These are phyloP conservation scores for Pterocles orientalis DNA, from an alignment of 2,113 vertebrate species.

Conservation along the genomic window DNA sequence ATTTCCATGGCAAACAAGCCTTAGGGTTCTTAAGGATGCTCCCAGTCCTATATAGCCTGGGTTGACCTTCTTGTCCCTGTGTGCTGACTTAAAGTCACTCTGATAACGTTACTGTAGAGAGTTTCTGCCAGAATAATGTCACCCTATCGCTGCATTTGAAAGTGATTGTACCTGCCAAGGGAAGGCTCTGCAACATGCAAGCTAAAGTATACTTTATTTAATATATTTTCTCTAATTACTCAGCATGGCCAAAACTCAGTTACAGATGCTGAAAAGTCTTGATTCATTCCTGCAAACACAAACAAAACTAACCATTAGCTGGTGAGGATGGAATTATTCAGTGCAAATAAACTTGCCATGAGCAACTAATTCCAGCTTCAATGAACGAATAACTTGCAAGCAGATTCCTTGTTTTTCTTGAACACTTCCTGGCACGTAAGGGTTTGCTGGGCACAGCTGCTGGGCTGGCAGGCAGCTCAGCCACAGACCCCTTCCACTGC, in stretches of 20 bases:
- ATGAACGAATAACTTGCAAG: neutral
- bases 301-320: accelerated
- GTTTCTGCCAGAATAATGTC: neutral
- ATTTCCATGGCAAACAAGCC: neutral
- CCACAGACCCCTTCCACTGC: neutral
- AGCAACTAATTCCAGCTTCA: neutral
- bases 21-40: neutral
- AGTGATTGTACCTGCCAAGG: neutral
- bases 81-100: neutral
- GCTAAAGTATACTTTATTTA: neutral
- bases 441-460: neutral
- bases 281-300: neutral
- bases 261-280: neutral
- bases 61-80: neutral
- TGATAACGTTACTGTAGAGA: neutral
- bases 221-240: neutral
- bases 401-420: neutral
- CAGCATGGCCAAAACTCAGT: neutral
- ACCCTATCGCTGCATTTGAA: neutral
- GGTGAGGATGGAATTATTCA: neutral
- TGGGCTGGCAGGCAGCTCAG: accelerated
- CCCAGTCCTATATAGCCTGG: neutral
- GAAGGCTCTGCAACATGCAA: neutral
- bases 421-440: neutral
- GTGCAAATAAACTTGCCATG: neutral